phyloP scores from a whole-genome alignment of 2,797 vertebrate genomes.

The Caiman crocodilus region DNA sequence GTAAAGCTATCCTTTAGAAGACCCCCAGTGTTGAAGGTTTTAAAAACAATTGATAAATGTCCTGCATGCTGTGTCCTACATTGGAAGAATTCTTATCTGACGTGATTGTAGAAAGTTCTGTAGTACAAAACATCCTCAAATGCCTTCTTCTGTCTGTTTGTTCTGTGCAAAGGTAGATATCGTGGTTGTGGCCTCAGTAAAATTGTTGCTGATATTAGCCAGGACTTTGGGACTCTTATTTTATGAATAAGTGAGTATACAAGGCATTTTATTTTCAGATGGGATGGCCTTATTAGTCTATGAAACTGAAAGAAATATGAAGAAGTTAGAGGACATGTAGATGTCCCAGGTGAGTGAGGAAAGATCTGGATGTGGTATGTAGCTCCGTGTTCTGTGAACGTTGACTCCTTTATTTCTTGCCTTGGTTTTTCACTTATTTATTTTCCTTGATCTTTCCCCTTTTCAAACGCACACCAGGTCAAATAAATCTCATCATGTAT shows the following conservation, averaged over 20 bases:
- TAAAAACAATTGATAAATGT: rapidly evolving
- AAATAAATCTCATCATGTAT: neutral
- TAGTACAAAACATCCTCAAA: rapidly evolving
- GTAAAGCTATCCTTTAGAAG: neutral
- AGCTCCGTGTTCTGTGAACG: neutral
- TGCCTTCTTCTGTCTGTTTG: neutral
- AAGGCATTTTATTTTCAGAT: neutral
- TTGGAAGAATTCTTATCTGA: neutral
- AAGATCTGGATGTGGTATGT: neutral
- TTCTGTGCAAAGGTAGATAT: neutral
- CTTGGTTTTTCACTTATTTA: neutral
- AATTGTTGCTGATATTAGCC: neutral
- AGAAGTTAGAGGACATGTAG: neutral
- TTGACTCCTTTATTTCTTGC: neutral
- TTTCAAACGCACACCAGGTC: neutral
- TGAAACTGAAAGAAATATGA: neutral
- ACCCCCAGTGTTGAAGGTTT: neutral
- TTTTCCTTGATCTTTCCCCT: neutral
- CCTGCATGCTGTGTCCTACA: neutral
- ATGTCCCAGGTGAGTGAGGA: neutral
- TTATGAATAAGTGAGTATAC: neutral
- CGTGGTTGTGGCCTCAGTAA: neutral
- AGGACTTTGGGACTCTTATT: neutral
- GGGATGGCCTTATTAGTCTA: neutral
- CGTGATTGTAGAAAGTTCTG: neutral